Evolutionary conservation across 2,113 vertebrate species (phyloP).

Genomic region (Eleginops maclovinus): DNA sequence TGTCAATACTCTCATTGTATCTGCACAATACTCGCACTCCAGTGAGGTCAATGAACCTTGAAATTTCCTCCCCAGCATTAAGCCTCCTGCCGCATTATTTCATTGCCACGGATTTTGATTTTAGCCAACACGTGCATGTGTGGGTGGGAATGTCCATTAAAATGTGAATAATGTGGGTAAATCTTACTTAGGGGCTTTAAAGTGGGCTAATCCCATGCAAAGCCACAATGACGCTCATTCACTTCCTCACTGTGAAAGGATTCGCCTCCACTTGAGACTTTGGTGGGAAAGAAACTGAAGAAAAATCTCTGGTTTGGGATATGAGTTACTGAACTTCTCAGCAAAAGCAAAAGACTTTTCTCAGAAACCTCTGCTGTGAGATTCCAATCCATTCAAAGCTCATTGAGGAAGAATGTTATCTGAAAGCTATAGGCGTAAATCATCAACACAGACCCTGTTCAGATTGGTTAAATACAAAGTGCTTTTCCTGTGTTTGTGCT

Average conservation of each 20-base stretch:
- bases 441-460: neutral
- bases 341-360: conserved; percentile 40
- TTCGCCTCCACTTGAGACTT: conserved; percentile 59
- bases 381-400: conserved; percentile 30
- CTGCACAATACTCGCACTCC: conserved; percentile 18
- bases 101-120: conserved; percentile 61
- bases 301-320: conserved; percentile 40
- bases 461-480: conserved; percentile 1
- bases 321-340: conserved; percentile 46
- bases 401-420: conserved; percentile 13
- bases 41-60: conserved; percentile 50
- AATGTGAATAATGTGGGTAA: conserved; percentile 75
- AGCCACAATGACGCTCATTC: conserved; percentile 77
- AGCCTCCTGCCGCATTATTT: conserved; percentile 42
- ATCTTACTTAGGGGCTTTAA: conserved; percentile 79
- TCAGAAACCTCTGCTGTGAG: conserved; percentile 3
- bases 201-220: conserved; percentile 77
- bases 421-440: conserved; percentile 16
- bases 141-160: conserved; percentile 68
- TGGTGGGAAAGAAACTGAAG: conserved; percentile 66
- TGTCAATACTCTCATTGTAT: conserved; percentile 36
- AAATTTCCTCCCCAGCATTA: conserved; percentile 33
- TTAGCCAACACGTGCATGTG: conserved; percentile 44
- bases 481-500: conserved; percentile 10
- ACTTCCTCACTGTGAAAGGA: conserved; percentile 68